These are phyloP conservation scores for Liposcelis brunnea DNA, from an alignment of 2,888 invertebrate species.

Conservation along the genomic window DNA sequence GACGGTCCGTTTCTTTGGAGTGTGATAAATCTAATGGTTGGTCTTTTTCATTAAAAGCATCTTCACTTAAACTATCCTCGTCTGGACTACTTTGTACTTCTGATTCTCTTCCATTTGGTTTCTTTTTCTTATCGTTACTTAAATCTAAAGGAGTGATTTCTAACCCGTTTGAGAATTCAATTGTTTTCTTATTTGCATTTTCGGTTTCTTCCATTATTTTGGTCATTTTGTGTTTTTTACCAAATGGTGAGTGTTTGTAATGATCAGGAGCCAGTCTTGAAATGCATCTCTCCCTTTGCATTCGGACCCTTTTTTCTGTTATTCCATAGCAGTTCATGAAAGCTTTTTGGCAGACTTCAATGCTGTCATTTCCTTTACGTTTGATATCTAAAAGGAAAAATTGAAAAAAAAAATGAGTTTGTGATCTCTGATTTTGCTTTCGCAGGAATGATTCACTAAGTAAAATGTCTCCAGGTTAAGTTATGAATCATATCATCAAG, in stretches of 20 bases:
- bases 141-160: slow-evolving; percentile 2
- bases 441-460: background rate
- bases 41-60: background rate
- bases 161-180: background rate
- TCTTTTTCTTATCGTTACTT: too few species aligned
- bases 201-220: slow-evolving; percentile 7
- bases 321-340: slow-evolving; percentile 36
- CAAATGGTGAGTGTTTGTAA: slow-evolving; percentile 26
- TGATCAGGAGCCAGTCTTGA: slow-evolving; percentile 28
- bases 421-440: too few species aligned
- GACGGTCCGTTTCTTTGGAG: background rate
- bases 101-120: background rate
- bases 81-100: background rate
- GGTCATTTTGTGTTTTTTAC: slow-evolving; percentile 12
- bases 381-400: too few species aligned
- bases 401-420: background rate
- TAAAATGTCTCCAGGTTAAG: background rate
- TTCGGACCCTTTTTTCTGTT: slow-evolving; percentile 33
- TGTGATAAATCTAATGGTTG: background rate
- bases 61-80: background rate
- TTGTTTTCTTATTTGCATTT: background rate
- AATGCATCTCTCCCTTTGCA: slow-evolving; percentile 33
- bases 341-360: slow-evolving; percentile 36
- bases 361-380: slow-evolving; percentile 16
- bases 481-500: too few species aligned